These are phyloP conservation scores for Thysanoteuthis rhombus DNA, from an alignment of 2,888 invertebrate genomes.

Conservation along the genomic window DNA sequence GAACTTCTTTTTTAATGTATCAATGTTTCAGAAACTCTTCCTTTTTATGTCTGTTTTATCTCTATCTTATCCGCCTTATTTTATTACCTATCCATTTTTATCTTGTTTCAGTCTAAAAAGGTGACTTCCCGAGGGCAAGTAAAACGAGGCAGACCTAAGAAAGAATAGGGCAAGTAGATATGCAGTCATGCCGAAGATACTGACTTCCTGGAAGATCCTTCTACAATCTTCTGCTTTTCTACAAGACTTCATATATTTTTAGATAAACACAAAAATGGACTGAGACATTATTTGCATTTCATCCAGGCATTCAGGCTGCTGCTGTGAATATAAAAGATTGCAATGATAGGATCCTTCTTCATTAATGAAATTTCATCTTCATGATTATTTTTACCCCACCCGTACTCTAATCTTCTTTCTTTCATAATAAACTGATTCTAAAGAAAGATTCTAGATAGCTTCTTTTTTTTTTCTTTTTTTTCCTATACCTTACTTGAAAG, in stretches of 20 bases:
- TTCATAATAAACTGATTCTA: neutral
- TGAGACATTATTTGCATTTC: neutral
- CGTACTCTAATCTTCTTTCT: neutral
- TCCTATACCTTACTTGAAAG: no score
- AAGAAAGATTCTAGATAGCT: no score
- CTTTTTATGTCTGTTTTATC: no score
- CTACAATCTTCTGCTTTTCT: conserved; percentile 12
- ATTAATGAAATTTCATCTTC: conserved; percentile 12
- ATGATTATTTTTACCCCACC: neutral
- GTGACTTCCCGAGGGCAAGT: neutral
- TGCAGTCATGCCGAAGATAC: conserved; percentile 12
- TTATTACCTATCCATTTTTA: no score
- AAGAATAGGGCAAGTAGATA: neutral
- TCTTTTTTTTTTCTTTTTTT: no score
- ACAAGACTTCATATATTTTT: neutral
- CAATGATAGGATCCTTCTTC: neutral
- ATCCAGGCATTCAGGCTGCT: neutral
- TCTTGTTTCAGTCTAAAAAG: neutral
- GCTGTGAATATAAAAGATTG: neutral
- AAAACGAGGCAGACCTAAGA: neutral
- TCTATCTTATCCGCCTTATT: no score
- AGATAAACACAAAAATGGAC: neutral
- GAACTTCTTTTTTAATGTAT: no score
- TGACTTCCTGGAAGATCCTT: conserved; percentile 12
- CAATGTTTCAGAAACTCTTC: no score